A percentile compares a stretch with the other conserved stretches of the same genome.
phyloP scores from a whole-genome alignment of 2,113 vertebrate genomes.

The Cynocephalus volans region DNA sequence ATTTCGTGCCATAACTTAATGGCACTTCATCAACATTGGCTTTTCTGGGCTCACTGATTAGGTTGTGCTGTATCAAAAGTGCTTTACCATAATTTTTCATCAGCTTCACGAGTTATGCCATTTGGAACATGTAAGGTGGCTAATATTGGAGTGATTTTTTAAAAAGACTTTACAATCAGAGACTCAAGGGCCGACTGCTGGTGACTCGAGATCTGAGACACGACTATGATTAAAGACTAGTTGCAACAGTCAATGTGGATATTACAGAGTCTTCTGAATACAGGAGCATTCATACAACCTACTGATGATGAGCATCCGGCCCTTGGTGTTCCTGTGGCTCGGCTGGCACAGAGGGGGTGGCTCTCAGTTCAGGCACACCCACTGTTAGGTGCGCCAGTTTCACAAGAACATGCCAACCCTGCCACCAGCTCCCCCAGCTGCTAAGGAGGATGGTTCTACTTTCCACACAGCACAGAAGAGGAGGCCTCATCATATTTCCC shows the following conservation, averaged over 20 bases:
- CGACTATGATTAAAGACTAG: neutral
- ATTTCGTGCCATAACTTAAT: slow-evolving; percentile 47
- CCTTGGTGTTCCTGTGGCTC: neutral
- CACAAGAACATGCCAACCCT: neutral
- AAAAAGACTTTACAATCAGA: slow-evolving; percentile 33
- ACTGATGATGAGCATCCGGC: accelerated
- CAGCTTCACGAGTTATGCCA: slow-evolving; percentile 49
- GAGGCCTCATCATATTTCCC: no score
- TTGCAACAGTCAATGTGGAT: neutral
- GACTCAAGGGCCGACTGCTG: slow-evolving; percentile 20
- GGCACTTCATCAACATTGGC: slow-evolving; percentile 3
- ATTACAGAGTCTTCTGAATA: neutral
- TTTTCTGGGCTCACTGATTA: slow-evolving; percentile 62
- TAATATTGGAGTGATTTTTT: slow-evolving; percentile 49
- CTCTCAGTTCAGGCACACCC: neutral
- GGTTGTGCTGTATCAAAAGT: neutral
- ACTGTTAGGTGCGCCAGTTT: neutral
- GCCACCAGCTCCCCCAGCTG: neutral
- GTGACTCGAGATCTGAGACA: neutral
- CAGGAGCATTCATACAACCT: accelerated
- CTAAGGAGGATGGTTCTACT: neutral
- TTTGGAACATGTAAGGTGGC: slow-evolving; percentile 37
- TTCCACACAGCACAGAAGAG: neutral
- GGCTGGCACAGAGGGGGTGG: neutral
- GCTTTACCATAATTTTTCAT: slow-evolving; percentile 58